Evolutionary conservation across 1,140 invertebrate genomes (phyloP), one percentile per base, ranked within the genome.

Genomic region (Apis cerana): DNA sequence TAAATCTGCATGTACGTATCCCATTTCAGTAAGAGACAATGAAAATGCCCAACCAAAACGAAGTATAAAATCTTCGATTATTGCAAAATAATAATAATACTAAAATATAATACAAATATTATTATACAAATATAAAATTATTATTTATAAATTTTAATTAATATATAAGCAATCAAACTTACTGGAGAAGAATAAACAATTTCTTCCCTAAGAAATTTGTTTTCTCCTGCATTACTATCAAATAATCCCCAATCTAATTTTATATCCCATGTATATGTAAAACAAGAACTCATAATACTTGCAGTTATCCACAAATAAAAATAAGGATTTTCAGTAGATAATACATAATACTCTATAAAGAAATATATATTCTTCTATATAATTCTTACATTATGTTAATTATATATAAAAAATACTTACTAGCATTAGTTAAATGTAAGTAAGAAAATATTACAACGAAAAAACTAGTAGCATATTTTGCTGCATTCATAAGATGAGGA

Each of bases 231-330:
- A 77, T 96, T 96, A 80, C 96, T 96, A 91, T 99, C 98, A 83
- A 99, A 97, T n/a, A 99, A 94, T 17, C 99, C 99, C 99, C 99
- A 99, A 95, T 99, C 99, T 98, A 99, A 98, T 94, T 98, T 98
- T 10, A 99, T 96, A 92, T 99, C 99, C 99, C 99, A 99, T 1
- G 97, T 97, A 89, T 98, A 98, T 0, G 97, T 97, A 92, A 98
- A 99, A 68, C 96, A 95, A 0, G 98, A 97, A 74, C 96, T 97
- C 1, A 98, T 92, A 13, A 98, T 92, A 50, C 96, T 96, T 12
- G 96, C 95, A 1, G 95, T 94, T 56, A 98, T 95, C 97, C 97
- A 98, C 69, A 97, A 90, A 94, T 97, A 97, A 65, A 98, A 96
- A 91, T 96, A 98, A 17, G 97, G 97, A 94, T 97, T 98, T 83